Evolutionary conservation across 2,113 vertebrate genomes (phyloP).

Genomic region (Phaetusa simplex): DNA sequence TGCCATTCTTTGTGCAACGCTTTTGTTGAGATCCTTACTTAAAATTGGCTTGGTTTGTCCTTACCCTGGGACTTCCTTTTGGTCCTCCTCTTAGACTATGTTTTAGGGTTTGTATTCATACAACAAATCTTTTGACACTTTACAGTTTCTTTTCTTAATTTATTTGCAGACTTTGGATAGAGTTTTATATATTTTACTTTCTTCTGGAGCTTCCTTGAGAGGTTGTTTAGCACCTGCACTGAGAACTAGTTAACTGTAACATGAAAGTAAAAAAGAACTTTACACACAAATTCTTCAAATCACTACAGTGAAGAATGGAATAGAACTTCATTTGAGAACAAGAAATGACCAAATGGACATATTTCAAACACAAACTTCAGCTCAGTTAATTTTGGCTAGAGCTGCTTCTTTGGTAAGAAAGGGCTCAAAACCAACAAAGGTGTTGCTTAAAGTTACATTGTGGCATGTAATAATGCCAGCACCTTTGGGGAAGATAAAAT

Average conservation of each 20-base stretch:
- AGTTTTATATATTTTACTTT: slow-evolving; percentile 77
- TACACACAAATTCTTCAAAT: slow-evolving; percentile 67
- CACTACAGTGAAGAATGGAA: slow-evolving; percentile 50
- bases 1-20: not conserved
- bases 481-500: slow-evolving; percentile 60
- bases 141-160: slow-evolving; percentile 73
- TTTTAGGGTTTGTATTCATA: slow-evolving; percentile 62
- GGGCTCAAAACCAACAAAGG: slow-evolving; percentile 63
- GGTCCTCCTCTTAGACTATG: slow-evolving; percentile 54
- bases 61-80: slow-evolving; percentile 27
- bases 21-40: not conserved
- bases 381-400: slow-evolving; percentile 77
- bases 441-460: slow-evolving; percentile 64
- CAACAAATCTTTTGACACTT: slow-evolving; percentile 72
- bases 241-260: slow-evolving; percentile 74
- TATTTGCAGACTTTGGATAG: slow-evolving; percentile 79
- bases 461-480: slow-evolving; percentile 67
- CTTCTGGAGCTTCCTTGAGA: slow-evolving; percentile 82
- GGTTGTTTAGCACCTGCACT: slow-evolving; percentile 81
- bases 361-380: slow-evolving; percentile 74
- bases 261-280: slow-evolving; percentile 68
- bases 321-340: slow-evolving; percentile 57
- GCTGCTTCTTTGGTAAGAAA: slow-evolving; percentile 67
- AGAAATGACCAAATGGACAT: slow-evolving; percentile 72
- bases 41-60: slow-evolving; percentile 32